phyloP scores from a whole-genome alignment of 1,140 invertebrate species.

The Heliothis virescens region DNA sequence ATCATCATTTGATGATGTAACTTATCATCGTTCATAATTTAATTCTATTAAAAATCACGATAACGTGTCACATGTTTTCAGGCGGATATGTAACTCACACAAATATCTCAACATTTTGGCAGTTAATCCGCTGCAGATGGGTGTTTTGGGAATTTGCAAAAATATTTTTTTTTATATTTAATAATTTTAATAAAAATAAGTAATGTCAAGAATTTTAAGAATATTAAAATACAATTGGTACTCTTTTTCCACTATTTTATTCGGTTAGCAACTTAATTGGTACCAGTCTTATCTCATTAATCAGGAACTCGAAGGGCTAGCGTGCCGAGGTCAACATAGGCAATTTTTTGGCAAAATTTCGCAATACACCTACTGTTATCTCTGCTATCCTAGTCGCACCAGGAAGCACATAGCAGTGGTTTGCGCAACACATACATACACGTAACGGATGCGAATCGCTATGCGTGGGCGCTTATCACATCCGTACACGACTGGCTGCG shows the following conservation, averaged over 20 bases:
- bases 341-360: slow-evolving; percentile 72
- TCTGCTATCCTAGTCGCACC: slow-evolving; percentile 56
- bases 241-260: background rate
- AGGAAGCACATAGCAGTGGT: slow-evolving; percentile 58
- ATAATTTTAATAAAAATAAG: too few relatives aligned
- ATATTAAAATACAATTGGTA: too few relatives aligned
- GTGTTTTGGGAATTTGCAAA: too few relatives aligned
- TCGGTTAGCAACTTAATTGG: background rate
- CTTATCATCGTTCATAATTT: too few relatives aligned
- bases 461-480: slow-evolving; percentile 60
- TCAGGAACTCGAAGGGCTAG: background rate
- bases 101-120: too few relatives aligned
- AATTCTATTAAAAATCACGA: too few relatives aligned
- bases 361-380: slow-evolving; percentile 67
- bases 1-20: too few relatives aligned
- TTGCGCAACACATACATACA: slow-evolving; percentile 62
- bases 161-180: too few relatives aligned
- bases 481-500: slow-evolving; percentile 53
- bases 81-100: too few relatives aligned
- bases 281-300: background rate
- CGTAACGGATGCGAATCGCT: slow-evolving; percentile 49
- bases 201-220: too few relatives aligned
- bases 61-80: too few relatives aligned
- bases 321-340: slow-evolving; percentile 9
- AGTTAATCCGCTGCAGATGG: too few relatives aligned